Conservation (phyloP, 1,140 invertebrate species). For the Drosophila biarmipes region DNA sequence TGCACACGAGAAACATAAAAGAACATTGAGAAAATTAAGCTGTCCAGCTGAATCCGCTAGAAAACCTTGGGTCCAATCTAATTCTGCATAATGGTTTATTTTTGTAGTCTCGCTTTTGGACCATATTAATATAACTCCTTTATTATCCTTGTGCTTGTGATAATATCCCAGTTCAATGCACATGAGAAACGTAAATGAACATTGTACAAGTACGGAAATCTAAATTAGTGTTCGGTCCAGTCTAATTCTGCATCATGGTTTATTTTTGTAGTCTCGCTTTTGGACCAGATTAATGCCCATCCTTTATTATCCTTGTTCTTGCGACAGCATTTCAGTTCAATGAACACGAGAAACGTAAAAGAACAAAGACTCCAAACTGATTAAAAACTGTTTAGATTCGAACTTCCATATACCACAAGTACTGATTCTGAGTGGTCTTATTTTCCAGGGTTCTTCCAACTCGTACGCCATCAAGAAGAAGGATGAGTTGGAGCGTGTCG, state of each 20-base stretch:
- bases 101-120: slow-evolving; percentile 72
- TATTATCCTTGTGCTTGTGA: slow-evolving; percentile 73
- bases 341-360: slow-evolving; percentile 75
- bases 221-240: slow-evolving; percentile 29
- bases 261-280: slow-evolving; percentile 71
- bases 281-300: slow-evolving; percentile 62
- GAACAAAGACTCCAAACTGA: slow-evolving; percentile 33
- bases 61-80: slow-evolving; percentile 43
- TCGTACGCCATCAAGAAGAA: slow-evolving; percentile 99
- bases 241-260: slow-evolving; percentile 62
- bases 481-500: slow-evolving; percentile 99
- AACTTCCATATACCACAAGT: background rate
- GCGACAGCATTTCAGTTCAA: slow-evolving; percentile 27
- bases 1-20: slow-evolving; percentile 66
- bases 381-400: background rate
- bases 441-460: slow-evolving; percentile 96
- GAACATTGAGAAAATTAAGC: slow-evolving; percentile 14
- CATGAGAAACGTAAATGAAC: slow-evolving; percentile 76
- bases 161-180: slow-evolving; percentile 37
- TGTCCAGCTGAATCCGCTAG: background rate
- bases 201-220: slow-evolving; percentile 29
- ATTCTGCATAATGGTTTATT: slow-evolving; percentile 66
- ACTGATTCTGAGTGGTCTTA: background rate
- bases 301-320: slow-evolving; percentile 76
- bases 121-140: slow-evolving; percentile 56